phyloP scores from a whole-genome alignment of 2,888 invertebrate genomes.

The Oithona nana region DNA sequence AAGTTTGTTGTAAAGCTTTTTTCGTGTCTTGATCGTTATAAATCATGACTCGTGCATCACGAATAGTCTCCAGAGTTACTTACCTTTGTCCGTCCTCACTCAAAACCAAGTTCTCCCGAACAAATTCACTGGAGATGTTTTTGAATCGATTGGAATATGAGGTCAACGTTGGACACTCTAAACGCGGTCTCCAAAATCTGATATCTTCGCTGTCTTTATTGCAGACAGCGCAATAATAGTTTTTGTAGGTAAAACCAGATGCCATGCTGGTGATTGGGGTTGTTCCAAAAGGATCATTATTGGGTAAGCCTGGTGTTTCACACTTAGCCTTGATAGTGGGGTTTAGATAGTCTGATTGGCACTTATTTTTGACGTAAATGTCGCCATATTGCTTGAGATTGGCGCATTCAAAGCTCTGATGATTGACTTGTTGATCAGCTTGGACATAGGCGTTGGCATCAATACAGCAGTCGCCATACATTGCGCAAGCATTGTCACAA shows the following conservation, averaged over 20 bases:
- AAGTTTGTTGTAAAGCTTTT: no score
- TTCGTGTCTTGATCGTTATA: no score
- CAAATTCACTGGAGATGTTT: constrained; percentile 18
- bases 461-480: constrained; percentile 32
- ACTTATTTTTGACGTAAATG: constrained; percentile 29
- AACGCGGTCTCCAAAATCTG: constrained; percentile 28
- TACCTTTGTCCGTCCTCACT: constrained; percentile 23
- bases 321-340: constrained; percentile 22
- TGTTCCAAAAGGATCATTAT: constrained; percentile 25
- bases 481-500: constrained; percentile 30
- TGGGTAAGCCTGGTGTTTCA: constrained; percentile 19
- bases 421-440: constrained; percentile 24
- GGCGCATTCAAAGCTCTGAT: constrained; percentile 26
- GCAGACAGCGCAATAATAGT: constrained; percentile 31
- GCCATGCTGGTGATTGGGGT: constrained; percentile 27
- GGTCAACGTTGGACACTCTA: constrained; percentile 27
- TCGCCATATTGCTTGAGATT: constrained; percentile 28
- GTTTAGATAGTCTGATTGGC: constrained; percentile 28
- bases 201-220: constrained; percentile 26
- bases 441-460: constrained; percentile 26
- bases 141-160: constrained; percentile 10
- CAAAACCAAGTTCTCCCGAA: constrained; percentile 21
- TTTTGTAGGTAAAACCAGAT: constrained; percentile 26
- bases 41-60: no score
- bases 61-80: no score